These are phyloP conservation scores for Loxodonta africana DNA, from an alignment of 2,113 vertebrate species.

Conservation along the genomic window DNA sequence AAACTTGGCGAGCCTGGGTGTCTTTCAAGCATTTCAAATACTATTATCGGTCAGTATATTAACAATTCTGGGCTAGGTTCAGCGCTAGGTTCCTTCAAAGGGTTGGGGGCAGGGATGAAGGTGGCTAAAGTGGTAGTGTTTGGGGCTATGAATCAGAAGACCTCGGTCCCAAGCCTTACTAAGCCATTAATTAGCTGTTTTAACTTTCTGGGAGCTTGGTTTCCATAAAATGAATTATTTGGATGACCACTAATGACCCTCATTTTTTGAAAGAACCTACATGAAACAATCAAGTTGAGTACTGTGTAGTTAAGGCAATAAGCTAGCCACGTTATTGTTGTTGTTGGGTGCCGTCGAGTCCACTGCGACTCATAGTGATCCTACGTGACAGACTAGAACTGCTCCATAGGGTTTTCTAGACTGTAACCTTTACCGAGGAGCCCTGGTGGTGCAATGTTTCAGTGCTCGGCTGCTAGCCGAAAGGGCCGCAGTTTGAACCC, in stretches of 20 bases:
- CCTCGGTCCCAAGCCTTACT: not conserved
- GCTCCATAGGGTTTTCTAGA: not conserved
- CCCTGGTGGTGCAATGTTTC: too few relatives aligned
- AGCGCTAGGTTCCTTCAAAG: not conserved
- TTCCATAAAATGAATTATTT: slow-evolving; percentile 10
- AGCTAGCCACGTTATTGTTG: not conserved
- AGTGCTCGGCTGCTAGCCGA: not conserved
- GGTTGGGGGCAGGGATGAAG: not conserved
- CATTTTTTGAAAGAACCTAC: not conserved
- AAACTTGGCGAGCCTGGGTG: not conserved
- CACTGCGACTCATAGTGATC: too few relatives aligned
- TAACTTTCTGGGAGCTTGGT: not conserved
- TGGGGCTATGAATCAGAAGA: not conserved
- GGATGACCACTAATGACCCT: not conserved
- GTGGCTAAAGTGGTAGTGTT: not conserved
- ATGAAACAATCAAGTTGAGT: not conserved
- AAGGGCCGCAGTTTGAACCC: not conserved
- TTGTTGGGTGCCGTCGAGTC: not conserved
- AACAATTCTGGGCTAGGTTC: not conserved
- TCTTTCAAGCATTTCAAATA: not conserved
- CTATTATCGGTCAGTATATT: not conserved
- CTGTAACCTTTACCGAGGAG: not conserved
- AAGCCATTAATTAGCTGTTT: not conserved
- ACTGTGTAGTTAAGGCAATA: not conserved
- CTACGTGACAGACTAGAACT: not conserved